Evolutionary conservation across 2,888 invertebrate genomes (phyloP).

Genomic region (Ormyrus labotus): DNA sequence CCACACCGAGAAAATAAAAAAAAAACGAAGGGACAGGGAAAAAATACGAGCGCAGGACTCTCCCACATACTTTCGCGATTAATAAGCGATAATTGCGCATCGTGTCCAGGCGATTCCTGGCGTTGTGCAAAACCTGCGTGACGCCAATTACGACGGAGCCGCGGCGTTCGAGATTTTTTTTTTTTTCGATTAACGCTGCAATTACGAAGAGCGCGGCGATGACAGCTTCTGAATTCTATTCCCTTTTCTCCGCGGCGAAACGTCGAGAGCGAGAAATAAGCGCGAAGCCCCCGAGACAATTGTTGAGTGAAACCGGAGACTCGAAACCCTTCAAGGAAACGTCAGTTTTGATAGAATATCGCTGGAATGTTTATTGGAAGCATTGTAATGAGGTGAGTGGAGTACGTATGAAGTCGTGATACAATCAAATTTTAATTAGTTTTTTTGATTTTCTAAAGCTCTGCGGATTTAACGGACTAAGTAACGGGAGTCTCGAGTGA

Average conservation of each 20-base stretch:
- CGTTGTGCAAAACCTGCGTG: not conserved
- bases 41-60: not conserved
- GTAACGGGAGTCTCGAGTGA: too few species aligned
- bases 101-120: not conserved
- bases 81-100: conserved; percentile 1
- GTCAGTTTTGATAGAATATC: not conserved
- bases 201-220: not conserved
- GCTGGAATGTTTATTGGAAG: not conserved
- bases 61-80: conserved; percentile 11
- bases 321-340: conserved; percentile 2
- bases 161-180: conserved; percentile 1
- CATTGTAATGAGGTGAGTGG: not conserved
- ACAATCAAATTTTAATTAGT: not conserved
- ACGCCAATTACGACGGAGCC: not conserved
- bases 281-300: not conserved
- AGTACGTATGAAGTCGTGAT: too few species aligned
- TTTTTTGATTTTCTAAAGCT: too few species aligned
- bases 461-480: too few species aligned
- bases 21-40: not conserved
- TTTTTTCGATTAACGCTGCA: conserved; percentile 1
- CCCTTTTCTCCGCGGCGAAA: too few species aligned
- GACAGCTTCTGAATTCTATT: not conserved
- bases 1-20: not conserved
- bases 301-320: conserved; percentile 7
- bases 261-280: too few species aligned